These are phyloP conservation scores for Xanthorhoe spadicearia DNA, from an alignment of 2,888 invertebrate species.

Conservation along the genomic window DNA sequence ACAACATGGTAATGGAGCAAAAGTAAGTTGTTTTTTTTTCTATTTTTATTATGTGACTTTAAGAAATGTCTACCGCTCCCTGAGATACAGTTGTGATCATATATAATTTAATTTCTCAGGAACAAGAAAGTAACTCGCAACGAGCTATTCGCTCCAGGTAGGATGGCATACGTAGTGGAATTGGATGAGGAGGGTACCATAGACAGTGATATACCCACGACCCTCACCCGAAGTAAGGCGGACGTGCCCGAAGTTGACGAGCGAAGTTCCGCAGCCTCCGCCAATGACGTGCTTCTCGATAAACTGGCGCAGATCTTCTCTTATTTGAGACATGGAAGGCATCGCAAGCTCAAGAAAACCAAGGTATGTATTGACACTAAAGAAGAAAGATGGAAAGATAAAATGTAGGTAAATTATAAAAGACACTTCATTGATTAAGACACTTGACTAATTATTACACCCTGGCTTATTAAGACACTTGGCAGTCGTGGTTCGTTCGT, in stretches of 20 bases:
- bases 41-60: no score
- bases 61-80: no score
- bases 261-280: conserved; percentile 76
- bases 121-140: conserved; percentile 91
- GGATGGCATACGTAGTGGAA: conserved; percentile 99
- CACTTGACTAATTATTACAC: no score
- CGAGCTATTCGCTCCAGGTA: conserved; percentile 96
- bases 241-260: conserved; percentile 92
- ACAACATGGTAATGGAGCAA: conserved; percentile 86
- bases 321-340: conserved; percentile 94
- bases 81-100: no score
- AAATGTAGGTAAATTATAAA: no score
- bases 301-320: conserved; percentile 98
- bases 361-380: conserved; percentile 68
- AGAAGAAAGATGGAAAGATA: no score
- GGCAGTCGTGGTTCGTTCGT: no score
- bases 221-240: conserved; percentile 95
- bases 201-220: conserved; percentile 96
- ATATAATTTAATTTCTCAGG: no score
- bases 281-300: conserved; percentile 96
- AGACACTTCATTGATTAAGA: no score
- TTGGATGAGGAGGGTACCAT: conserved; percentile 90
- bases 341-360: conserved; percentile 90
- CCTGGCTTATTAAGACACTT: no score
- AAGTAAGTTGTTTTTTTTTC: no score